Base-by-base conservation (phyloP, 2,888 invertebrate species). In the Yponomeuta plumbellus region DNA sequence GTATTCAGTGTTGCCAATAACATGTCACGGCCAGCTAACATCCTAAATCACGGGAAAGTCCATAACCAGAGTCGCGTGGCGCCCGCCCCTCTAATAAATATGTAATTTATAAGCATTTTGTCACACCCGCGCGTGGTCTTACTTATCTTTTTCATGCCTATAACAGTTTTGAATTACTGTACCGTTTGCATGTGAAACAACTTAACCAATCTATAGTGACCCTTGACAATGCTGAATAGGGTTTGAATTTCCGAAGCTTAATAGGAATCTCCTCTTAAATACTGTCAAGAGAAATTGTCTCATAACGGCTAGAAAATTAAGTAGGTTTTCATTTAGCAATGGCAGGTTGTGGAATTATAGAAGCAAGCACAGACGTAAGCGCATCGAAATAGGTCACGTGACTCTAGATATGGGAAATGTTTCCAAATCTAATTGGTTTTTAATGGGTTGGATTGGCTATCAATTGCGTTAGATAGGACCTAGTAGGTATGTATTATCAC, bases 61-160 rank as follows among this genome's bases (percentile, higher is more conserved):
- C 63, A 75, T 86, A 89, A 90, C 84, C 72, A 80, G 72, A 70
- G 76, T 65, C 90, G 87, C 90, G 87, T 83, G 40, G 11, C 63
- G 20, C 44, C 20, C 63, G 22, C 63, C 21, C 44, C 63, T 26
- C 62, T 34, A 39, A 62, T 62, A 72, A 71, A 81, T 80, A 76
- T 73, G 44, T 17, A 52, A 71, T 71, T 61, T 66, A 63, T 63
- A 72, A 71, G 76, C 79, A 76, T 81, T 81, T 80, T 76, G 71
- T 73, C 74, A 80, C 78, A 80, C 80, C 77, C 79, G 74, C 76
- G 79, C 73, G 78, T 75, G 80, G 82, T 84, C 77, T 79, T 84
- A 83, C 85, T 85, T 85, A 84, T 84, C 80, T 80, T 84, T 85
- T 83, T 81, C 77, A 84, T 80, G 83, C 81, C 74, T 80, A 80